A percentile compares a stretch with the other conserved stretches of the same genome.
These are phyloP conservation scores for Drosophila monieri DNA, from an alignment of 2,888 invertebrate species.

Conservation along the genomic window DNA sequence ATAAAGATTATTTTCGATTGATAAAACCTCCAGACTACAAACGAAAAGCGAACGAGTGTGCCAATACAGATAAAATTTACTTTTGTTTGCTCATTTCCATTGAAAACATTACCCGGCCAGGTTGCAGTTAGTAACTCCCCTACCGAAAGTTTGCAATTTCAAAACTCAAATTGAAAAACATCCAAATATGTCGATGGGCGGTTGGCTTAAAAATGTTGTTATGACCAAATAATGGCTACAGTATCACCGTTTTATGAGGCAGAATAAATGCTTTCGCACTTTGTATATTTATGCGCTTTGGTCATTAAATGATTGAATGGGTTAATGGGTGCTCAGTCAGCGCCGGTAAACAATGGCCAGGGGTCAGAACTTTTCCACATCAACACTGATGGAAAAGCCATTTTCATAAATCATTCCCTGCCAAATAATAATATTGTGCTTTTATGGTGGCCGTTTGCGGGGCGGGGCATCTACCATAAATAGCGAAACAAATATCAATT, in stretches of 20 bases:
- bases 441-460: neutral
- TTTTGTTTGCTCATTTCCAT: neutral
- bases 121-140: neutral
- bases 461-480: slow-evolving; percentile 7
- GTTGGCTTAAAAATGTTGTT: neutral
- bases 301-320: slow-evolving; percentile 43
- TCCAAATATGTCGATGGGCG: neutral
- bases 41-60: slow-evolving; percentile 9
- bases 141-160: neutral
- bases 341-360: slow-evolving; percentile 23
- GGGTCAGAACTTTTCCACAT: slow-evolving; percentile 19
- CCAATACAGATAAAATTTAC: neutral
- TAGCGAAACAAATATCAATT: slow-evolving; percentile 25
- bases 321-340: slow-evolving; percentile 26
- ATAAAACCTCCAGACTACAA: slow-evolving; percentile 24
- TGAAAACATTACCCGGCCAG: neutral
- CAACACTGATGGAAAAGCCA: slow-evolving; percentile 16
- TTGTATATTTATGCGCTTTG: slow-evolving; percentile 25
- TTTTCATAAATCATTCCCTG: slow-evolving; percentile 26
- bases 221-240: slow-evolving; percentile 38
- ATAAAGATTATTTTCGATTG: slow-evolving; percentile 41
- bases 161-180: neutral
- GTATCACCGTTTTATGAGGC: slow-evolving; percentile 38
- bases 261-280: slow-evolving; percentile 46
- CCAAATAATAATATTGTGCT: neutral